Evolutionary conservation across 2,888 invertebrate species (phyloP), one percentile per base, ranked within the genome.

Genomic region (Agrotis clavis): DNA sequence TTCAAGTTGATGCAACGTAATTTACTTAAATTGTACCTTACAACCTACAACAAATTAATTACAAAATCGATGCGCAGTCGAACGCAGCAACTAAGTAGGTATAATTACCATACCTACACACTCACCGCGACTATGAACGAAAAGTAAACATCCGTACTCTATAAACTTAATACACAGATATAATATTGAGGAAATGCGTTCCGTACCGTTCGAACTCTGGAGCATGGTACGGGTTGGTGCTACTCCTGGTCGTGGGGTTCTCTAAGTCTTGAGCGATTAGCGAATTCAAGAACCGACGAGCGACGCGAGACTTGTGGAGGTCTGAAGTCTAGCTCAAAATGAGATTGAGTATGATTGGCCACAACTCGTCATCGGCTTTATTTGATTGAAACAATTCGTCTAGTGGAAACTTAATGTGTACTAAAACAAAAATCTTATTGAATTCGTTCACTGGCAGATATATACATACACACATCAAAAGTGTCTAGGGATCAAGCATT

Each of bases 161-260:
- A 78, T 68, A 71, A 72, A 75, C 66, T 67, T 67, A 74, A 35
- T 69, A 60, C 48, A 61, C 74, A 75, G 67, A 60, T 81, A 76
- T 73, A 81, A 68, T 78, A 83, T 84, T 86, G 87, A 92, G 94
- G 94, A 94, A 95, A 94, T 95, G 94, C 94, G 94, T 94, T 94
- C 88, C 86, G 88, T 90, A 90, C 88, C 88, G 87, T 91, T 88
- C 89, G 89, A 88, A 83, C 83, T 71, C 82, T 84, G 90, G 86
- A 80, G 85, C 86, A 86, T 93, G 92, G 93, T 89, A 93, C 93
- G 86, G 89, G 75, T 74, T 91, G 92, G 92, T 82, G 83, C 90
- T 82, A 85, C 88, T 90, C 89, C 89, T 86, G 84, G 71, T 35
- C 47, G n/a, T 62, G 47, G 25, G 50, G 1, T 6, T 68, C 63